Conservation (phyloP, 2,797 vertebrate species). For the Dallia pectoralis region DNA sequence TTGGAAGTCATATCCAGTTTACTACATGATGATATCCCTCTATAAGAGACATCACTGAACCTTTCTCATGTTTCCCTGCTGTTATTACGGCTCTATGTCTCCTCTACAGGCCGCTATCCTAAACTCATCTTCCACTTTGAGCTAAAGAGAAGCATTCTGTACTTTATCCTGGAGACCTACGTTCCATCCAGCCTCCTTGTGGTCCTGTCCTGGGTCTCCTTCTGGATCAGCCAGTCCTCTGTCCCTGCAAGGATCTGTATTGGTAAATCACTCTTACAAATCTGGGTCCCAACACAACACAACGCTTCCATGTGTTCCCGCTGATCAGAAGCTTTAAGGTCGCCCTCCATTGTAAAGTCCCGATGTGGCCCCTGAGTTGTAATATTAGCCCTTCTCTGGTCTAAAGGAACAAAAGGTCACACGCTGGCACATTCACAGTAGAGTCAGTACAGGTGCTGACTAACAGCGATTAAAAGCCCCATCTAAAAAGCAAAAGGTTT, state of each 20-base stretch:
- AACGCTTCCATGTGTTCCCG: not conserved
- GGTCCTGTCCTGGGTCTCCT: constrained; percentile 90
- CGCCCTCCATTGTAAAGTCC: too few relatives aligned
- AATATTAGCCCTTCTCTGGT: too few relatives aligned
- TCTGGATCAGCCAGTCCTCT: constrained; percentile 91
- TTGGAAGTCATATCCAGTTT: too few relatives aligned
- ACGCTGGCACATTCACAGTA: too few relatives aligned
- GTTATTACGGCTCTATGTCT: not conserved
- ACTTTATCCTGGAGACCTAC: constrained; percentile 91
- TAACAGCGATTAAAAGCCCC: too few relatives aligned
- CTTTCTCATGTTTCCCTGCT: not conserved
- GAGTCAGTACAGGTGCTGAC: too few relatives aligned
- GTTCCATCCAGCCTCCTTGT: constrained; percentile 89
- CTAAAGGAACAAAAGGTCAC: not conserved
- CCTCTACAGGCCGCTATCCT: constrained; percentile 79
- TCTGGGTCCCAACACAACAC: not conserved
- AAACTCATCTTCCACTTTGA: constrained; percentile 90
- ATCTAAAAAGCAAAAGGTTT: too few relatives aligned
- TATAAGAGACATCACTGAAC: not conserved
- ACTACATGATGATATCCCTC: too few relatives aligned
- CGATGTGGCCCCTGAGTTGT: too few relatives aligned
- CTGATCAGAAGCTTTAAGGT: not conserved
- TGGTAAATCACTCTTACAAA: constrained; percentile 63
- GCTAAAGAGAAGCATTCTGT: constrained; percentile 89
- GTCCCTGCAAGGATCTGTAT: constrained; percentile 91